A percentile compares a stretch with the other conserved stretches of the same genome.
Evolutionary conservation across 2,797 vertebrate species (phyloP).

Genomic region (Petrocephalus sullivani): DNA sequence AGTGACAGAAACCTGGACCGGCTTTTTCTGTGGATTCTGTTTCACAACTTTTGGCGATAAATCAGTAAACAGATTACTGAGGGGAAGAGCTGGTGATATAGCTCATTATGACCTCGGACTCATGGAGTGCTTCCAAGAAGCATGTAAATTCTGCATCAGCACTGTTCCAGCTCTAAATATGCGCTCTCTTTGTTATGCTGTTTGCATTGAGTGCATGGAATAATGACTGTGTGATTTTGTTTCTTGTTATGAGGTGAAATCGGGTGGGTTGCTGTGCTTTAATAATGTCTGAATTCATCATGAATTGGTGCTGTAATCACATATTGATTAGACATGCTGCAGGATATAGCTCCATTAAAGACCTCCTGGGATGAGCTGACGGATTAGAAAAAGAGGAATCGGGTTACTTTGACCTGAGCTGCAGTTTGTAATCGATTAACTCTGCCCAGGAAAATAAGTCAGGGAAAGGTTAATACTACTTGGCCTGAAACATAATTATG

Average conservation of each 20-base stretch:
- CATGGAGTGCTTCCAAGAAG: not conserved
- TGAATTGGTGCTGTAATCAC: slow-evolving; percentile 74
- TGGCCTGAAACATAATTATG: slow-evolving; percentile 63
- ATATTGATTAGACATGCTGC: slow-evolving; percentile 67
- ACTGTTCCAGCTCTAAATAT: slow-evolving; percentile 5
- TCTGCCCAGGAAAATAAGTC: slow-evolving; percentile 64
- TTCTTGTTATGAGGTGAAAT: not conserved
- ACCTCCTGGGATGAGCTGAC: slow-evolving; percentile 69
- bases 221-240: not conserved
- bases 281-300: slow-evolving; percentile 20
- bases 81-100: not conserved
- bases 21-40: slow-evolving; percentile 33
- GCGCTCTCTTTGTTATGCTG: not conserved
- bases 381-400: slow-evolving; percentile 72
- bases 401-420: slow-evolving; percentile 72
- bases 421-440: slow-evolving; percentile 77
- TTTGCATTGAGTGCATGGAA: not conserved
- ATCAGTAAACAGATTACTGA: not conserved
- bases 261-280: not conserved
- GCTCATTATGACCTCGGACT: not conserved
- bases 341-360: slow-evolving; percentile 80
- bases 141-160: not conserved
- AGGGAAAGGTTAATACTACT: slow-evolving; percentile 68
- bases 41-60: not conserved
- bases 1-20: not conserved